Percentiles rank a stretch among this genome's conserved stretches.
phyloP scores from a whole-genome alignment of 2,797 vertebrate species.

The Microctenopoma stevenorrisi region DNA sequence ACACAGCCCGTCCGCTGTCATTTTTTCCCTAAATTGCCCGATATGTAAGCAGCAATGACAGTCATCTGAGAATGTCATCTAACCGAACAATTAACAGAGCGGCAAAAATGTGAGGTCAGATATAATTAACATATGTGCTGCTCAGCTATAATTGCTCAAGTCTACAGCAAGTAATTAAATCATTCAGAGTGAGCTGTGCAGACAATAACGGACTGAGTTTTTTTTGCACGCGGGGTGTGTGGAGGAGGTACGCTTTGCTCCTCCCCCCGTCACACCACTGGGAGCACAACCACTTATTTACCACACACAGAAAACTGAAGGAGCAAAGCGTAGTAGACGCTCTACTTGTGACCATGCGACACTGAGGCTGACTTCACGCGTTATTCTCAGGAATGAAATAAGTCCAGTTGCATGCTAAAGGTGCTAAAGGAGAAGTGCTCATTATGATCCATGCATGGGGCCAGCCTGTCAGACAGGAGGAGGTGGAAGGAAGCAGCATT shows the following conservation, averaged over 20 bases:
- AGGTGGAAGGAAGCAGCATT: constrained; percentile 57
- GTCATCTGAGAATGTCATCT: constrained; percentile 69
- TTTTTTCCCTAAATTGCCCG: constrained; percentile 50
- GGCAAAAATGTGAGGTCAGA: constrained; percentile 77
- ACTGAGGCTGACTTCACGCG: constrained; percentile 28
- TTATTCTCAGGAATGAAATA: constrained; percentile 43
- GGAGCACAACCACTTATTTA: constrained; percentile 14
- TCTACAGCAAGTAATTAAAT: constrained; percentile 79
- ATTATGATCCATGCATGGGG: constrained; percentile 69
- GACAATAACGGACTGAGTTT: constrained; percentile 54
- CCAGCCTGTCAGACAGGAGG: constrained; percentile 54
- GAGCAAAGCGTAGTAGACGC: not conserved
- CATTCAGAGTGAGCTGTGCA: constrained; percentile 63
- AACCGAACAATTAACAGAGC: constrained; percentile 76
- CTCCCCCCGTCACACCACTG: constrained; percentile 44
- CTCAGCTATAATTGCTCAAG: constrained; percentile 78
- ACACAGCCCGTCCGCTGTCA: constrained; percentile 9
- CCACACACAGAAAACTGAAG: constrained; percentile 6
- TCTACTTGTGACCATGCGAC: constrained; percentile 13
- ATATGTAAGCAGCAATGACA: constrained; percentile 68
- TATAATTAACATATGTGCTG: constrained; percentile 80
- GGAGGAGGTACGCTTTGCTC: constrained; percentile 26
- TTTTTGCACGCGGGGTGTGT: not conserved
- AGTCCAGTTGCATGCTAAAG: constrained; percentile 47
- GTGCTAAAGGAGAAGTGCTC: constrained; percentile 58